A percentile compares a stretch with the other conserved stretches of the same genome.
phyloP scores from a whole-genome alignment of 64 coral and sea anemone species.

The Anthopleura sola region DNA sequence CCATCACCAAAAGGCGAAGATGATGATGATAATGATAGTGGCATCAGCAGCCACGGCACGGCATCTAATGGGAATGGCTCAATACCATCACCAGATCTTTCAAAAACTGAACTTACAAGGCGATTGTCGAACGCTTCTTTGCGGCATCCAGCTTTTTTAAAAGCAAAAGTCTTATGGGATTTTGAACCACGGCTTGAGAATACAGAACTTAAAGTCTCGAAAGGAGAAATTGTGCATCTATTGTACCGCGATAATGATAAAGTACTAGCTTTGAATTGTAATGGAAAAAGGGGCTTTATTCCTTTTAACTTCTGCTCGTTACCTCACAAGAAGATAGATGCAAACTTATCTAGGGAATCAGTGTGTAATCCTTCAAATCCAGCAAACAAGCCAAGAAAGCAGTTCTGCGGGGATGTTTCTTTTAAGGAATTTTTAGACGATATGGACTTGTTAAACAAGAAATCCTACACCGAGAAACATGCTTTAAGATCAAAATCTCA shows the following conservation, averaged over 20 bases:
- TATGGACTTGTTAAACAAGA: background rate
- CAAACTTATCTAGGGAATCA: background rate
- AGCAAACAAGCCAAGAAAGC: background rate
- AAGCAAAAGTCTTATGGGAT: conserved; percentile 60
- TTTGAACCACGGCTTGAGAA: conserved; percentile 24
- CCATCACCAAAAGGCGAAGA: conserved; percentile 32
- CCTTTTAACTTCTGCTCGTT: conserved; percentile 83
- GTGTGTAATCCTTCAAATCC: background rate
- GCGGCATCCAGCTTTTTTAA: conserved; percentile 39
- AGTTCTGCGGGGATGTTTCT: background rate
- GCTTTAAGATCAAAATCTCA: background rate
- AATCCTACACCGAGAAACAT: background rate
- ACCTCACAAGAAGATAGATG: conserved; percentile 27
- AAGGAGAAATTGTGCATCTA: conserved; percentile 68
- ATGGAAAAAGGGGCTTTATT: conserved; percentile 60
- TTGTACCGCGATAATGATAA: conserved; percentile 53
- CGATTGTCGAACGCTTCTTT: conserved; percentile 35
- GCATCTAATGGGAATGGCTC: conserved; percentile 24
- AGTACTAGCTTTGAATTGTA: conserved; percentile 51
- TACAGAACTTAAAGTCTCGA: conserved; percentile 50
- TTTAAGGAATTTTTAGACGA: conserved; percentile 1
- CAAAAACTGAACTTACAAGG: conserved; percentile 78
- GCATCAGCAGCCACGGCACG: conserved; percentile 47
- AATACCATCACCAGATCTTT: conserved; percentile 55
- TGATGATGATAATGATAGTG: conserved; percentile 67